Evolutionary conservation across 1,140 invertebrate genomes (phyloP), one percentile per base, ranked within the genome.

Genomic region (Eciton burchellii): DNA sequence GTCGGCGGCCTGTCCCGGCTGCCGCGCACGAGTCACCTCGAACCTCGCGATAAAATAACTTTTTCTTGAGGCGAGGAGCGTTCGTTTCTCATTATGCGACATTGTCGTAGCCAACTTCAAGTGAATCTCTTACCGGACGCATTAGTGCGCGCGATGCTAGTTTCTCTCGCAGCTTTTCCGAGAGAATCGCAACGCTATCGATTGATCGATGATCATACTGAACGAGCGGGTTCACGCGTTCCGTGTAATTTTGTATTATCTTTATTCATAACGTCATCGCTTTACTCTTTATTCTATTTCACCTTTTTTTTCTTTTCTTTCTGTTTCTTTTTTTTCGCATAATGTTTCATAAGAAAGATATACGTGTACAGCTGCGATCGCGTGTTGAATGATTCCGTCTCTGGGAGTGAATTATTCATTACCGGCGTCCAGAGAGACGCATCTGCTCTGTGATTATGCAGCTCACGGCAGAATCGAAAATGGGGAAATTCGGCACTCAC

Each of bases 401-500:
- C 5, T 26, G 8, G 45, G 26, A 71, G 26, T 71, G 12, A 21
- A 62, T 60, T 0, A 29, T 29, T 47, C 29, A 19, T 5, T 0
- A 47, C 9, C n/a, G 24, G 11, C n/a, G 12, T 45, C 21, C 12
- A 35, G 12, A 24, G 14, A 14, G 57, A 35, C 3, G 43, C 8
- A 74, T 21, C 49, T 49, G 1, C 6, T 35, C 8, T 56, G 26
- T 59, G 14, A 29, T 60, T 59, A 4, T 16, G 49, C 16, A 11
- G 21, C 19, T 16, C 4, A 43, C 8, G 29, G 59, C 0, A 43
- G 41, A 71, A 71, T 71, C 21, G 0, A 57, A 59, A 45, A 68
- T 3, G 45, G 41, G n/a, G 49, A 47, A 73, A 81, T 16, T 45
- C 24, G 14, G 19, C 47, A 96, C 97, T 97, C 94, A 99, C 98